Conservation (phyloP, 2,797 vertebrate genomes). For the Xenentodon cancila region DNA sequence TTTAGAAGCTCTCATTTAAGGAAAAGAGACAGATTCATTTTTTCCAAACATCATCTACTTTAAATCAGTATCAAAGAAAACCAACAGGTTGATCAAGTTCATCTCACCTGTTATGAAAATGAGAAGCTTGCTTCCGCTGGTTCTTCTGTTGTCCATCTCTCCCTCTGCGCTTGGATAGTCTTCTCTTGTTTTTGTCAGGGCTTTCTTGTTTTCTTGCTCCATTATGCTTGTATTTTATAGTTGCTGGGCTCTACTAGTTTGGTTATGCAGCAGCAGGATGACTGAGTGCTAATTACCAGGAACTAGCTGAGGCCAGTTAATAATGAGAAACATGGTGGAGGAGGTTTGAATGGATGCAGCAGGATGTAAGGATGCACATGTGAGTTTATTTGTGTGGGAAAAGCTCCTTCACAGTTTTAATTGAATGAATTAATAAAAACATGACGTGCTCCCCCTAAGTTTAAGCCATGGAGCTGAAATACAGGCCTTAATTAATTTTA, state of each 20-base stretch:
- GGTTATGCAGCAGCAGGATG: constrained; percentile 54
- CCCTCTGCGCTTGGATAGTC: neutral
- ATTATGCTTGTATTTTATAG: constrained; percentile 58
- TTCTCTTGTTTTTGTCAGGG: neutral
- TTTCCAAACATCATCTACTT: neutral
- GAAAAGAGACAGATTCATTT: too few species aligned
- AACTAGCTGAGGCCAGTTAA: constrained; percentile 35
- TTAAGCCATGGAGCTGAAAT: neutral
- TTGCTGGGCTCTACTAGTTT: neutral
- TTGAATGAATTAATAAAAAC: constrained; percentile 55
- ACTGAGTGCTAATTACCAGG: constrained; percentile 37
- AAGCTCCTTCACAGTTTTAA: constrained; percentile 21
- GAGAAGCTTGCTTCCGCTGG: constrained; percentile 43
- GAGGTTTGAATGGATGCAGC: constrained; percentile 58
- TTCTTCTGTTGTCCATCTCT: constrained; percentile 60
- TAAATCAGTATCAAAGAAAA: neutral
- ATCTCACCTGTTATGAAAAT: constrained; percentile 70
- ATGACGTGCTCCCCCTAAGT: neutral
- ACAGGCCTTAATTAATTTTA: neutral
- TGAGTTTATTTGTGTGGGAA: constrained; percentile 19
- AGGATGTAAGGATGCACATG: constrained; percentile 9
- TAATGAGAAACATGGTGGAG: constrained; percentile 69
- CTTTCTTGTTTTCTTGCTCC: constrained; percentile 16
- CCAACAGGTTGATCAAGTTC: neutral
- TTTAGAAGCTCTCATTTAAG: neutral